These are phyloP conservation scores for Cephonodes hylas DNA, from an alignment of 2,888 invertebrate genomes.

Conservation along the genomic window DNA sequence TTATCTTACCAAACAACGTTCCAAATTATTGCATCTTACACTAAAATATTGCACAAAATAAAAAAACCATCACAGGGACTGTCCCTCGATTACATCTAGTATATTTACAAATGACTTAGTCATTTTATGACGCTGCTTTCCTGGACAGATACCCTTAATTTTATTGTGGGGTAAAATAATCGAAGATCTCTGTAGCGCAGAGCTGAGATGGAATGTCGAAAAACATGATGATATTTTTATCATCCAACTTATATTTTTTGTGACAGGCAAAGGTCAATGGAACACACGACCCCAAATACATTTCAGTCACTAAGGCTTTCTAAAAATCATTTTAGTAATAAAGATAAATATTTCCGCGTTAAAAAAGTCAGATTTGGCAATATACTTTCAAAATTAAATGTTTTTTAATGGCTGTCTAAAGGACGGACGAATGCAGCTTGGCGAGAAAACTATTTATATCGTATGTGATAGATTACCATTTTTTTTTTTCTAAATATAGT, in stretches of 20 bases:
- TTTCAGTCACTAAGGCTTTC: too few species aligned
- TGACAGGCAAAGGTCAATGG: too few species aligned
- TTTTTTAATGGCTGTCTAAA: neutral
- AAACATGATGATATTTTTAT: too few species aligned
- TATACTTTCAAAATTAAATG: too few species aligned
- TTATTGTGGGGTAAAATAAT: neutral
- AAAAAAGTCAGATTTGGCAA: too few species aligned
- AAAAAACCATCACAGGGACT: neutral
- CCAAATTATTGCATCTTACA: neutral
- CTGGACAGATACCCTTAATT: neutral
- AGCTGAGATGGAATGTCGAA: too few species aligned
- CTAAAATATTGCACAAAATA: neutral
- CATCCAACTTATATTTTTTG: too few species aligned
- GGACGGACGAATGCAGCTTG: neutral
- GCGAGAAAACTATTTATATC: neutral
- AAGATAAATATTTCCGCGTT: too few species aligned
- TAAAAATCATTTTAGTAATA: too few species aligned
- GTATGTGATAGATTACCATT: too few species aligned
- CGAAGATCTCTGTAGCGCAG: too few species aligned
- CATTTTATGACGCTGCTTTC: neutral
- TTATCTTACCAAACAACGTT: neutral
- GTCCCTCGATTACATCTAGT: neutral
- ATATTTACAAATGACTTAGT: constrained; percentile 3
- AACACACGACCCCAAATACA: too few species aligned
- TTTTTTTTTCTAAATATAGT: neutral